Evolutionary conservation across 2,888 invertebrate species (phyloP), one percentile per base, ranked within the genome.

Genomic region (Cantharis nigra): DNA sequence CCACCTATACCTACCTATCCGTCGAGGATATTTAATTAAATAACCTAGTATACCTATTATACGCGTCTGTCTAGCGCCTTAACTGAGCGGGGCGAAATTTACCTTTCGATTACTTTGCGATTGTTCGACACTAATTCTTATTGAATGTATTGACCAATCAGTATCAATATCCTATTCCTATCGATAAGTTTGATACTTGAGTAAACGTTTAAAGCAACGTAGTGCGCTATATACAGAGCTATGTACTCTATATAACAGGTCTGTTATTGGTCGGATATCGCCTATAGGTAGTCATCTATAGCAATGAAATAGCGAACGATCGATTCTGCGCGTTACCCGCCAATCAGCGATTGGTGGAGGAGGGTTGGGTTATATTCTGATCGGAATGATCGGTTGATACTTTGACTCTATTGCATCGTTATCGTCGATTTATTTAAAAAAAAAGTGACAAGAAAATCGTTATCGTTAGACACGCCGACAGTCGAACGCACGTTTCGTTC

Each of bases 271-370:
- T 88, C 84, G 85, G 82, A 84, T 85, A 86, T 86, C 85, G 86
- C 87, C 88, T 87, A 88, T 89, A 89, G 88, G 88, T 88, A 88
- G 87, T 87, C 89, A 89, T 89, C 88, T 89, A 89, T 89, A 88
- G 89, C 88, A 88, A 88, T 88, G 87, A 86, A 87, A 87, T 87
- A 85, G 86, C 87, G 86, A 88, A 87, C 90, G 90, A 90, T 91
- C 91, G 91, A 91, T 91, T 91, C 89, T 91, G 91, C 91, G 91
- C 91, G 80, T 82, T 87, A 84, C 85, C 70, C 90, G 90, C 91
- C 92, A 91, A 92, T 92, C 91, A 89, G 83, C 78, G 78, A 81
- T 79, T 77, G 71, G 78, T 76, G 80, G 75, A 77, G 79, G 78
- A 81, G 81, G 81, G 78, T 80, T 78, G 81, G 77, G 78, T 79